These are phyloP conservation scores for Isoperla grammatica DNA, from an alignment of 2,888 invertebrate genomes.

Conservation along the genomic window DNA sequence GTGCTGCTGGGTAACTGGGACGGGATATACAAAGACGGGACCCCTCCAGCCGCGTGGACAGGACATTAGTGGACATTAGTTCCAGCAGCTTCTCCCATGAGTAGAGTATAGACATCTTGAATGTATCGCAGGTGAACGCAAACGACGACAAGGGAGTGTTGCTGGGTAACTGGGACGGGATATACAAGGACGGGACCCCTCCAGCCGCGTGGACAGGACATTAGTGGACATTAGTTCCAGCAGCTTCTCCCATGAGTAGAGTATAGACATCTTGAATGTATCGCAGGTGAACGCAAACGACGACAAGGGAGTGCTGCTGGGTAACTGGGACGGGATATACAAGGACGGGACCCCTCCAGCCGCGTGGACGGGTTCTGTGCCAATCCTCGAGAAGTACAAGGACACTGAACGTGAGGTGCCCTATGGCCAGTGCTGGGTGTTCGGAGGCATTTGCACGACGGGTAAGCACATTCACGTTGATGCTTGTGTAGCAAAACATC, in stretches of 20 bases:
- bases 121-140: constrained; percentile 53
- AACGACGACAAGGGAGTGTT: constrained; percentile 55
- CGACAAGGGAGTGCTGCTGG: constrained; percentile 56
- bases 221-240: no score
- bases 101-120: no score
- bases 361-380: constrained; percentile 74
- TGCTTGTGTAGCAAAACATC: no score
- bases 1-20: constrained; percentile 69
- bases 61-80: no score
- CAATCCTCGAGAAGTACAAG: constrained; percentile 66
- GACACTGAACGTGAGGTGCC: constrained; percentile 59
- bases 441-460: constrained; percentile 75
- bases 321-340: constrained; percentile 70
- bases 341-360: constrained; percentile 68
- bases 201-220: constrained; percentile 80
- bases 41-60: constrained; percentile 69
- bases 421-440: constrained; percentile 87
- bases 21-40: constrained; percentile 66
- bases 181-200: constrained; percentile 64
- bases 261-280: no score
- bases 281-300: constrained; percentile 57
- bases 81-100: no score
- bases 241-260: no score
- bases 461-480: constrained; percentile 44
- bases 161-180: constrained; percentile 68